Evolutionary conservation across 2,797 vertebrate species (phyloP), one percentile per base, ranked within the genome.

Genomic region (Falco peregrinus): DNA sequence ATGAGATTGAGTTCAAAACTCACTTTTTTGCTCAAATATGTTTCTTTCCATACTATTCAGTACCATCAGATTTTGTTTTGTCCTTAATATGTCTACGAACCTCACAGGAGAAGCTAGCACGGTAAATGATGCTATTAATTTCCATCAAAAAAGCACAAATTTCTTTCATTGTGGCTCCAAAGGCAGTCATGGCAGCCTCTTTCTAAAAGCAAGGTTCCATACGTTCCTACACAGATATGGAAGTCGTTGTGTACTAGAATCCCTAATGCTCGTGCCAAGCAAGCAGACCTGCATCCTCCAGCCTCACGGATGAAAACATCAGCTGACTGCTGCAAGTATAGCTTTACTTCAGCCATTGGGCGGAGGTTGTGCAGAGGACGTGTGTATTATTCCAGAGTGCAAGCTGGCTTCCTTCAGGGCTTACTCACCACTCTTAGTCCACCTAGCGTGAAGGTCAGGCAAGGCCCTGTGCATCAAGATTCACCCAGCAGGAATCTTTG

Each of bases 231-330:
- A 28, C 11, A 54, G 28, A 21, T 18, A 35, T 5, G 43, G 63
- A 75, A 93, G 7, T 48, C 9, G 1, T 31, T 16, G 4, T 53
- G 16, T 60, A 33, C 16, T 69, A 65, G 33, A 86, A 69, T 63
- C 16, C 13, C 11, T 51, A n/a, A 43, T 22, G 50, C 22, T 70
- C 1, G 0, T 57, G 43, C 45, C 43, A 76, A n/a, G 33, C 0
- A 3, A 86, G 50, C 48, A 57, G 33, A 37, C 22, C 16, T 56
- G 63, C 37, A 69, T 51, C 22, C 24, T 22, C 43, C 29, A 45
- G 50, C 24, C 63, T 81, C 37, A 28, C 29, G 57, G 56, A 3
- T 29, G 28, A 74, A 75, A 50, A 50, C 19, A 61, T 31, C 20
- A 68, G 9, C 41, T 86, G 41, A 15, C 35, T 18, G 54, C 33